These are phyloP conservation scores for Sebastes taczanowskii DNA, from an alignment of 2,797 vertebrate genomes.

Conservation along the genomic window DNA sequence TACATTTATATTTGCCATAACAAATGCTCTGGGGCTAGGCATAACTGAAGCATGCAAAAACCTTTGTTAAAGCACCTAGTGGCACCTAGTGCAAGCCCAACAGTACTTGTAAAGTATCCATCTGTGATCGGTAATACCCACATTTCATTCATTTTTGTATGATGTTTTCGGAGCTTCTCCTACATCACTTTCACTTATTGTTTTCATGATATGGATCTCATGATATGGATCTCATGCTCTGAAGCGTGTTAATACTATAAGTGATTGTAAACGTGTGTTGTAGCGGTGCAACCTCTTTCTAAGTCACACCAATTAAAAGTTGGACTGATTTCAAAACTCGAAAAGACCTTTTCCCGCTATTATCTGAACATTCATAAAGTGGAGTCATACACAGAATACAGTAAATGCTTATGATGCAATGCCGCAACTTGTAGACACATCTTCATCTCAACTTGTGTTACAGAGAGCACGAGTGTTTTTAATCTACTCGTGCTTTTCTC, in stretches of 20 bases:
- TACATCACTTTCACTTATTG: neutral
- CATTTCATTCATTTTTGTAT: neutral
- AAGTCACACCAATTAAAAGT: neutral
- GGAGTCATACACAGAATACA: neutral
- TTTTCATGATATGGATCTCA: neutral
- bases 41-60: neutral
- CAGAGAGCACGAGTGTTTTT: neutral
- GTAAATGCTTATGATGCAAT: neutral
- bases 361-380: neutral
- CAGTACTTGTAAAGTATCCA: neutral
- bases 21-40: neutral
- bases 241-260: neutral
- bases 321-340: neutral
- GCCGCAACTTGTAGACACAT: neutral
- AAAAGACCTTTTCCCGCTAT: neutral
- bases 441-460: neutral
- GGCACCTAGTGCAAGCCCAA: neutral
- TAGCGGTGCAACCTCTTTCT: neutral
- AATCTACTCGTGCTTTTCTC: neutral
- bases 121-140: neutral
- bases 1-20: conserved; percentile 19
- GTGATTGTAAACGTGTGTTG: neutral
- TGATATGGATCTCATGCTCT: neutral
- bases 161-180: neutral
- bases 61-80: neutral